These are phyloP conservation scores for Sterrhoptilus dennistouni DNA, from an alignment of 2,113 vertebrate genomes.

Conservation along the genomic window DNA sequence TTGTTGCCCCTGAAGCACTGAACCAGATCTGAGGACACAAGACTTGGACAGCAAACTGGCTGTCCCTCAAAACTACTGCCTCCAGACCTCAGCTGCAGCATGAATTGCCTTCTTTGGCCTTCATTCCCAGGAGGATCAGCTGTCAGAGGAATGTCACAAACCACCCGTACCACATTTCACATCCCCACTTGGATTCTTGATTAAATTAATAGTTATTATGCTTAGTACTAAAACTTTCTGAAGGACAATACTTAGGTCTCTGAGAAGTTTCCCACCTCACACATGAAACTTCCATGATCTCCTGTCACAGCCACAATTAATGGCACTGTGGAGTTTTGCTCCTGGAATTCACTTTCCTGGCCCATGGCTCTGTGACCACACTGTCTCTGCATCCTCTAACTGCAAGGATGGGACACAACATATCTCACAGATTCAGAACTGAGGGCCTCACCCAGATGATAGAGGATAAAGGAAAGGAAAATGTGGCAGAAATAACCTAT, in stretches of 20 bases:
- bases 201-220: background rate
- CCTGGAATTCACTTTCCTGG: background rate
- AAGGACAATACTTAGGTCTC: background rate
- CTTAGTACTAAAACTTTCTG: background rate
- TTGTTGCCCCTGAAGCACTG: background rate
- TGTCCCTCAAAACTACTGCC: background rate
- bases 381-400: background rate
- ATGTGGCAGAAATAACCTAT: background rate
- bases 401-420: background rate
- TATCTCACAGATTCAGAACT: background rate
- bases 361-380: background rate
- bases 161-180: background rate
- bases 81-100: background rate
- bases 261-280: background rate
- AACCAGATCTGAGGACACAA: background rate
- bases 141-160: background rate
- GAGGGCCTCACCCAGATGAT: background rate
- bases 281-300: accelerated
- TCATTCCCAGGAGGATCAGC: background rate
- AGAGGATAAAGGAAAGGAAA: background rate
- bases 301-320: background rate
- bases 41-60: background rate
- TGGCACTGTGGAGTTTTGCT: accelerated
- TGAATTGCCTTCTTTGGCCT: background rate
- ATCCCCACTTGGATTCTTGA: background rate